Conservation (phyloP, 2,888 invertebrate species). For the Plagodis dolabraria region DNA sequence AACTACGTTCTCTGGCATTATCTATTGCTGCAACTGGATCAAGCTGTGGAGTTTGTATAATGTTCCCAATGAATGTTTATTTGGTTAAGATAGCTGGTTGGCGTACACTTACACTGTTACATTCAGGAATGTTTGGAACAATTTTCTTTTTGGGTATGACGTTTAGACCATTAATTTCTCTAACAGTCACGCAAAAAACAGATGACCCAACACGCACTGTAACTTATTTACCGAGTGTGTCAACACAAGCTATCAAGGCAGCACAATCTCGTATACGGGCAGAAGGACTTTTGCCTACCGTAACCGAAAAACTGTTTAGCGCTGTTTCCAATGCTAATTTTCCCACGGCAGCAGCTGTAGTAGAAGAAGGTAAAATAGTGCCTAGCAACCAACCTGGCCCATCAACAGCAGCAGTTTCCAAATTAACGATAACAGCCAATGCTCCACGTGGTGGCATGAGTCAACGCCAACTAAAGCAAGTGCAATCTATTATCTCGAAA, state of each 20-base stretch:
- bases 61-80: constrained; percentile 65
- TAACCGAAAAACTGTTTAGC: constrained; percentile 49
- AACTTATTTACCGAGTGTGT: constrained; percentile 71
- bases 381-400: constrained; percentile 52
- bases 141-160: constrained; percentile 69
- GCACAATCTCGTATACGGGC: constrained; percentile 45
- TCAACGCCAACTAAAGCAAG: constrained; percentile 65
- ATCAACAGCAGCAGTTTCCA: constrained; percentile 58
- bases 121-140: constrained; percentile 65
- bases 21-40: constrained; percentile 66
- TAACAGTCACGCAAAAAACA: constrained; percentile 61
- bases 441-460: constrained; percentile 62
- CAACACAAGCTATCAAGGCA: constrained; percentile 46
- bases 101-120: constrained; percentile 65
- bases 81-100: constrained; percentile 65
- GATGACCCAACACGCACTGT: constrained; percentile 69
- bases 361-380: constrained; percentile 49
- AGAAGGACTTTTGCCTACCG: constrained; percentile 46
- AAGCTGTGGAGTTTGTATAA: constrained; percentile 67
- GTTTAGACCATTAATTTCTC: constrained; percentile 65
- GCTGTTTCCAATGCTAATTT: constrained; percentile 63
- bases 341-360: constrained; percentile 70
- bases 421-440: constrained; percentile 60
- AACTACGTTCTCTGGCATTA: constrained; percentile 65
- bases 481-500: constrained; percentile 66